Conservation (phyloP, 2,888 invertebrate genomes). For the Lithophane leautieri region DNA sequence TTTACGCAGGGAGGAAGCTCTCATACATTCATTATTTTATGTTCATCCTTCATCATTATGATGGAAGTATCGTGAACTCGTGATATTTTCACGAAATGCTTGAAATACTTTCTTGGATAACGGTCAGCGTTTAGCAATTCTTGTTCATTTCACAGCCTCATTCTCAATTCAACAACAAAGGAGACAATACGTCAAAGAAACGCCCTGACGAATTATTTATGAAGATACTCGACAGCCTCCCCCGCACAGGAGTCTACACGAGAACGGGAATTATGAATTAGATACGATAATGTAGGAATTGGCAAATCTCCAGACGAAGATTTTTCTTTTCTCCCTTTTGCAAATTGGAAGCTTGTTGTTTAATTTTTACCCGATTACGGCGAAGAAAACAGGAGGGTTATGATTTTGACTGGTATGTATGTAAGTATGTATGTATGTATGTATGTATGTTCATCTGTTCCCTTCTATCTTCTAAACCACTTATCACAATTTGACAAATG, state of each 20-base stretch:
- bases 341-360: not conserved
- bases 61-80: not conserved
- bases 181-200: conserved; percentile 61
- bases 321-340: not conserved
- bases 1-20: not conserved
- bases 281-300: not conserved
- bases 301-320: not conserved
- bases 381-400: too few relatives aligned
- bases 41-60: not conserved
- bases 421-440: too few relatives aligned
- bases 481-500: too few relatives aligned
- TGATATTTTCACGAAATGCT: not conserved
- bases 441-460: too few relatives aligned
- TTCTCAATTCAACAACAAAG: conserved; percentile 53
- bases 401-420: too few relatives aligned
- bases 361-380: too few relatives aligned
- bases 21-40: not conserved
- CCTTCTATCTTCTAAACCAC: too few relatives aligned
- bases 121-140: not conserved
- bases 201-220: conserved; percentile 75
- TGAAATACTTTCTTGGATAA: not conserved
- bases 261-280: conserved; percentile 38
- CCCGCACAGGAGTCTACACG: conserved; percentile 61
- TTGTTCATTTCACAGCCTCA: not conserved
- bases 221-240: conserved; percentile 36